Base-by-base conservation (phyloP, 2,888 invertebrate genomes). In the Athalia rosae region DNA sequence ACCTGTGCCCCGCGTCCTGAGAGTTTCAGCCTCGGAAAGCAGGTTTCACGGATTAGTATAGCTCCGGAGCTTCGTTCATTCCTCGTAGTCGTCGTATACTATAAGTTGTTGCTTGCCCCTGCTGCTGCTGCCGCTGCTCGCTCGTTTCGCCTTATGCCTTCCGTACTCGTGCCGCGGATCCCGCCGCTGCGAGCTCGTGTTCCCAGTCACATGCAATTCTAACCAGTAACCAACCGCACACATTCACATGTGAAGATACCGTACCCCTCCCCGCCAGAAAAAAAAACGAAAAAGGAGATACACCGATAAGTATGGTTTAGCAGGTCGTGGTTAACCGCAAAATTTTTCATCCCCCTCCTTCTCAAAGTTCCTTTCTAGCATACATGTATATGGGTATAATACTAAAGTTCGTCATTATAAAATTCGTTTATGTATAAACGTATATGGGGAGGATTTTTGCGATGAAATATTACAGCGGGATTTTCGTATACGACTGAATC, bases 31-130 rank as follows among this genome's bases (percentile, higher is more conserved):
- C 45, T 53, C 67, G 67, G 28, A 71, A 45, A 71, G 71, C 71
- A 71, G 71, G 71, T 71, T 71, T 53, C 13, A 71, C 71, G 71
- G 71, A 71, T 71, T 71, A 71, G 71, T 71, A 58, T 56, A 71
- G 28, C 67, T 53, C 9, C 67, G 41, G 41, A 53, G 67, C 50
- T 53, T 41, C 67, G 53, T 67, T 67, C 67, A 67, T n/a, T 53
- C 53, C 28, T 28, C 28, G 28, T 28, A 28, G 28, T 28, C 28
- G 28, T 28, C 28, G 28, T 28, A 28, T 28, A 28, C 28, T 28
- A 28, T 28, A 28, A 28, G 28, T 28, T 28, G 28, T 2, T 28
- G 28, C 28, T 28, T 28, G 53, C n/a, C 53, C 53, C 53, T n/a
- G 53, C 11, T 4, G 53, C 53, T 53, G 9, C 11, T 53, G 4